Evolutionary conservation across 2,888 invertebrate genomes (phyloP).

Genomic region (Vandiemenella viatica): DNA sequence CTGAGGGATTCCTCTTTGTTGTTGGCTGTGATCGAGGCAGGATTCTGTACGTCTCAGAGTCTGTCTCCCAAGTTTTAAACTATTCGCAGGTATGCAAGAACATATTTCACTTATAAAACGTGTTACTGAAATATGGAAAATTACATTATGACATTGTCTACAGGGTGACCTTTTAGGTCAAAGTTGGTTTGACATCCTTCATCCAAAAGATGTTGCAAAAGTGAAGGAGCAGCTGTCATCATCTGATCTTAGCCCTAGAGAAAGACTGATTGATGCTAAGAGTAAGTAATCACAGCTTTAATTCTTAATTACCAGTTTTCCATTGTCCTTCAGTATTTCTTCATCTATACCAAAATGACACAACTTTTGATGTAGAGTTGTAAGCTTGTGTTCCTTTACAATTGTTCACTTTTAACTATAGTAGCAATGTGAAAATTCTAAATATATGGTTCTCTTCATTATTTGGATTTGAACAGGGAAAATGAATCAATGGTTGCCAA

Average conservation of each 20-base stretch:
- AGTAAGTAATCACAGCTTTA: slow-evolving; percentile 44
- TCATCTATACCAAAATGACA: no score
- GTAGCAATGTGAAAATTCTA: no score
- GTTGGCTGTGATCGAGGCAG: slow-evolving; percentile 86
- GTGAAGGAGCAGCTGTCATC: slow-evolving; percentile 89
- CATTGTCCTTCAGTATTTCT: no score
- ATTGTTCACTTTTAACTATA: no score
- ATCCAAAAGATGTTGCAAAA: slow-evolving; percentile 87
- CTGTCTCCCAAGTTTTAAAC: slow-evolving; percentile 65
- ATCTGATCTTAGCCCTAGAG: slow-evolving; percentile 73
- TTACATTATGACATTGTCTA: slow-evolving; percentile 7
- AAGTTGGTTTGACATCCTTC: slow-evolving; percentile 85
- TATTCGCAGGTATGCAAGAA: slow-evolving; percentile 60
- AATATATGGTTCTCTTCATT: no score
- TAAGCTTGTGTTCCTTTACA: no score
- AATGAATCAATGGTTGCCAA: no score
- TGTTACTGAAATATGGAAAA: no score
- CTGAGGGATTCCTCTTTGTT: slow-evolving; percentile 81
- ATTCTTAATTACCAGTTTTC: no score
- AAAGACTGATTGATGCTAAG: slow-evolving; percentile 82
- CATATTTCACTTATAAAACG: no score
- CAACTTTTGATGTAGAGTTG: no score
- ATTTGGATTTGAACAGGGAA: no score
- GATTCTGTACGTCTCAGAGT: slow-evolving; percentile 78
- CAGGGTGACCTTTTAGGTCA: slow-evolving; percentile 78